Evolutionary conservation across 2,113 vertebrate genomes (phyloP).

Genomic region (Prinia subflava): DNA sequence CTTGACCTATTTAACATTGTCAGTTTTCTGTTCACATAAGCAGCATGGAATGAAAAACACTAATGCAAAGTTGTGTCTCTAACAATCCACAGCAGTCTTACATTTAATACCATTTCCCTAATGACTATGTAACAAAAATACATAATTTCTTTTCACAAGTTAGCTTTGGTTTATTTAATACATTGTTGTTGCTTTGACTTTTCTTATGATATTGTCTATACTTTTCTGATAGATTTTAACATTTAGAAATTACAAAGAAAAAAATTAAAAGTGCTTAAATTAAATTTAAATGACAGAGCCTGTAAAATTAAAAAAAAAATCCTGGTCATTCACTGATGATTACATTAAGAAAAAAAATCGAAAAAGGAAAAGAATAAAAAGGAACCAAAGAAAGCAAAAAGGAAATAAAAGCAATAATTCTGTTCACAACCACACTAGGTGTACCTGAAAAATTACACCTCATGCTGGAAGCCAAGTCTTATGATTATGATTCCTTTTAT

Average conservation of each 20-base stretch:
- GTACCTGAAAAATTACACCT: not conserved
- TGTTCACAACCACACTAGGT: not conserved
- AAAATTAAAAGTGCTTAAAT: not conserved
- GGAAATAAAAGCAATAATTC: not conserved
- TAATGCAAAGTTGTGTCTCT: not conserved
- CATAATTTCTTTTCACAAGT: not conserved
- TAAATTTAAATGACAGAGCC: not conserved
- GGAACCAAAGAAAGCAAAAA: accelerated
- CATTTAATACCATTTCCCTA: not conserved
- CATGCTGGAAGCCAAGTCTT: not conserved
- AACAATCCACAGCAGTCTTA: not conserved
- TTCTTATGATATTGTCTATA: not conserved
- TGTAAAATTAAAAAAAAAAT: not conserved
- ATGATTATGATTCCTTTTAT: not conserved
- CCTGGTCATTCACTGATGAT: not conserved
- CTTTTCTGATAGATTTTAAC: not conserved
- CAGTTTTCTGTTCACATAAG: not conserved
- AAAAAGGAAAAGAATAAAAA: too few species aligned
- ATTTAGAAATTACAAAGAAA: not conserved
- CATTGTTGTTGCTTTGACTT: not conserved
- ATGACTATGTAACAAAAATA: not conserved
- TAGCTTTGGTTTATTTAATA: accelerated
- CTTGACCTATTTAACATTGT: not conserved
- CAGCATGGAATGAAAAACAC: accelerated
- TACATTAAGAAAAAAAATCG: too few species aligned